Evolutionary conservation across 35 echinoderm and acorn worm species (phyloP).

Genomic region (Acanthaster planci): DNA sequence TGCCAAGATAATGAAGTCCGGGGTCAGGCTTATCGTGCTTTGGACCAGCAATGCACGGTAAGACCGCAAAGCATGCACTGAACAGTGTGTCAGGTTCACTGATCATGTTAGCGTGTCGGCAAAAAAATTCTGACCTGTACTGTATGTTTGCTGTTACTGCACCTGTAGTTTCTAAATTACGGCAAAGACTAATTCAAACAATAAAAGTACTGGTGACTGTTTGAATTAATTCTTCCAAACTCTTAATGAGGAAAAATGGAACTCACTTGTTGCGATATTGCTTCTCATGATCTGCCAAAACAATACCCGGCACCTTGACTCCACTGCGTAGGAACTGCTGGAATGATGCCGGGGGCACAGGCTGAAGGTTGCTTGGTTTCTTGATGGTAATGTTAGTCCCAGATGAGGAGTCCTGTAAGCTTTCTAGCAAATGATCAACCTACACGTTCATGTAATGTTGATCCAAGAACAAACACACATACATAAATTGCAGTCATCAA

Average conservation of each 20-base stretch:
- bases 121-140: too few relatives aligned
- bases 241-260: background rate
- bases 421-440: constrained; percentile 11
- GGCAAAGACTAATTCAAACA: background rate
- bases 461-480: too few relatives aligned
- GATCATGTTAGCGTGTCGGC: too few relatives aligned
- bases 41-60: too few relatives aligned
- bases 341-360: constrained; percentile 90
- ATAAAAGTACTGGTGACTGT: background rate
- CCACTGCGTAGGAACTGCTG: constrained; percentile 76
- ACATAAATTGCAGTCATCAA: too few relatives aligned
- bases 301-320: constrained; percentile 69
- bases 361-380: constrained; percentile 13
- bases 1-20: too few relatives aligned
- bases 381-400: constrained; percentile 24
- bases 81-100: too few relatives aligned
- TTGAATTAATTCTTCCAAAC: background rate
- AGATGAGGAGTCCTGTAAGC: background rate
- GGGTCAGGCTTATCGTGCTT: too few relatives aligned
- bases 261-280: constrained; percentile 80
- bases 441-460: background rate
- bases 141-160: background rate
- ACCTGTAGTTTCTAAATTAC: background rate
- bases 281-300: constrained; percentile 75
- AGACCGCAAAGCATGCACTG: too few relatives aligned